Evolutionary conservation across 1,140 invertebrate genomes (phyloP), one percentile per base, ranked within the genome.

Genomic region (Drosophila pachea): DNA sequence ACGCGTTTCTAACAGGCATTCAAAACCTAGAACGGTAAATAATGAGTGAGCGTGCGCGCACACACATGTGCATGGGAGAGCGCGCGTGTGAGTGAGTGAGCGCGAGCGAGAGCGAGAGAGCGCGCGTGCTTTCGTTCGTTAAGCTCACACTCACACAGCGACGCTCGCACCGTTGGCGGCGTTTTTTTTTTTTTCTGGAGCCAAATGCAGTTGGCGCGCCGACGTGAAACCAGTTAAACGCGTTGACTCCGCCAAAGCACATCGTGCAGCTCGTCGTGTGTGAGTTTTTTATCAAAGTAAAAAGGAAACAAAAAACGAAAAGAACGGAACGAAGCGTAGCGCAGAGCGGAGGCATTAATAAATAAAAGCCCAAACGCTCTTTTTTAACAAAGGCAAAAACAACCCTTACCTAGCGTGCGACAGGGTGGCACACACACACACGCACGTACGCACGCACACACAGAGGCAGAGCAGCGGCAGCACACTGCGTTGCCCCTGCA

Each of bases 161-260:
- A 43, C 32, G 31, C 59, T 29, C n/a, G 45, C 14, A 11, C 59
- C 62, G 66, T 69, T 58, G 62, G 48, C 68, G 45, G 54, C 61
- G 12, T 56, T 66, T 66, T 48, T 65, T 48, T 22, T 67, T 54
- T 22, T 7, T 16, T 29, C 29, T 32, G 32, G 52, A 40, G 40
- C 52, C 68, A 56, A 68, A 64, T 76, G 74, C 68, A 68, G 68
- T 76, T 72, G 73, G 59, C 74, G 77, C 81, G 60, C 72, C 74
- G 77, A 74, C 82, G 74, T 83, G 77, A 73, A 79, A 86, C 77
- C 74, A 86, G 81, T 86, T 77, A 78, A 86, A 86, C 79, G 73
- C 71, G 70, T 68, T 68, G 66, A 68, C 66, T 73, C 68, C 42
- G 67, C 47, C 68, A 69, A 74, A 83, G 79, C 81, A 72, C 64